Conservation (phyloP, 2,797 vertebrate species). For the Acropternis orthonyx region DNA sequence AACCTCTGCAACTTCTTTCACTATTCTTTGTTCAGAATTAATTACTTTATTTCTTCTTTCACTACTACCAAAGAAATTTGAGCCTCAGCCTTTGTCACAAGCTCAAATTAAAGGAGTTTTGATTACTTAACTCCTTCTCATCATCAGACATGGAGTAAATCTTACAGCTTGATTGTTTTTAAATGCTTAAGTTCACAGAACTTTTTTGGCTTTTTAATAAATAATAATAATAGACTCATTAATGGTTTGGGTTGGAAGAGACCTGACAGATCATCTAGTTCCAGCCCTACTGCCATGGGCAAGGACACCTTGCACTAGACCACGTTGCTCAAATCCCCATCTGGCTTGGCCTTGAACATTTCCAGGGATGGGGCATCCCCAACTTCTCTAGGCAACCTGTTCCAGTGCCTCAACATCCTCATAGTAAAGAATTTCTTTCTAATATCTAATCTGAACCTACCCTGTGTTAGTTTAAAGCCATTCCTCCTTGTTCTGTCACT, state of each 20-base stretch:
- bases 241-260: not conserved
- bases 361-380: not conserved
- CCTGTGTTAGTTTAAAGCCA: not conserved
- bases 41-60: slow-evolving; percentile 27
- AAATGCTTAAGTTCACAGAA: not conserved
- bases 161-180: not conserved
- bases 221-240: not conserved
- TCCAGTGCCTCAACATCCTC: not conserved
- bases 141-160: not conserved
- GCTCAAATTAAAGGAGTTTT: not conserved
- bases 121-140: not conserved
- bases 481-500: not conserved
- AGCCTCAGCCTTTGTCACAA: not conserved
- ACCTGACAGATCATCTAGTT: not conserved
- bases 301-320: not conserved
- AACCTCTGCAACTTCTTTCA: not conserved
- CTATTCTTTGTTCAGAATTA: slow-evolving; percentile 22
- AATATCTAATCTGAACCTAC: not conserved
- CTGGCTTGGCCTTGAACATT: not conserved
- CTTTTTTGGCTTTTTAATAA: not conserved
- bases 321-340: not conserved
- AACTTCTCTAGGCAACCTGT: not conserved
- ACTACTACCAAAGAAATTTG: not conserved
- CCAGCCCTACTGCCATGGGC: not conserved
- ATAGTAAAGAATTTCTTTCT: not conserved